phyloP scores from a whole-genome alignment of 1,140 invertebrate species.

The Hesperophylax magnus region DNA sequence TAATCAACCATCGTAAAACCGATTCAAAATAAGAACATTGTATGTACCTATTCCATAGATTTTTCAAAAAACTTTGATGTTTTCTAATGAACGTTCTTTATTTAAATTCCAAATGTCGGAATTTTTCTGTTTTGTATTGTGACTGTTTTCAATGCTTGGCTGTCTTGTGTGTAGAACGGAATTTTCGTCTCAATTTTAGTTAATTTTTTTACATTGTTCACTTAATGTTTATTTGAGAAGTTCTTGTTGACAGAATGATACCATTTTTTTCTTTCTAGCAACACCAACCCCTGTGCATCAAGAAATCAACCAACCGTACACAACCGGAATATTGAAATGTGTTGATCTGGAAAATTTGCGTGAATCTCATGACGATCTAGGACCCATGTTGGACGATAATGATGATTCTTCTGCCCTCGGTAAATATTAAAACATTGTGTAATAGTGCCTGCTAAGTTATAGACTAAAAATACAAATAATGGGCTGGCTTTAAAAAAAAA shows the following conservation, averaged over 20 bases:
- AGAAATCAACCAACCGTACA: not conserved
- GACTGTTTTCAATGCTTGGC: slow-evolving; percentile 8
- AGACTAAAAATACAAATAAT: too few species aligned
- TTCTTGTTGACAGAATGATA: not conserved
- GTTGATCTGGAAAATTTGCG: slow-evolving; percentile 51
- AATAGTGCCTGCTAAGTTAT: not conserved
- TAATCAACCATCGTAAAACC: not conserved
- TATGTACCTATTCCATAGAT: not conserved
- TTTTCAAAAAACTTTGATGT: not conserved
- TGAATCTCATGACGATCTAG: slow-evolving; percentile 41
- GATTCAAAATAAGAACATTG: not conserved
- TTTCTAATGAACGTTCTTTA: not conserved
- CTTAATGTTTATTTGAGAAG: not conserved
- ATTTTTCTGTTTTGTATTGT: not conserved
- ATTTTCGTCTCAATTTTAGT: not conserved
- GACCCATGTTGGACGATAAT: slow-evolving; percentile 48
- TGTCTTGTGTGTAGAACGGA: slow-evolving; percentile 3
- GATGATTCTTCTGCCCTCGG: slow-evolving; percentile 54
- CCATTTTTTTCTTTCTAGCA: slow-evolving; percentile 5
- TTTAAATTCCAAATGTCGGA: slow-evolving; percentile 7
- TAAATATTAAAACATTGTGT: slow-evolving; percentile 14
- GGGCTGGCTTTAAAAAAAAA: too few species aligned
- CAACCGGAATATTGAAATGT: slow-evolving; percentile 50
- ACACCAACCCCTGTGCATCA: not conserved
- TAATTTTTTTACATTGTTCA: not conserved